phyloP scores from a whole-genome alignment of 2,888 invertebrate genomes.

The Synanthedon tipuliformis region DNA sequence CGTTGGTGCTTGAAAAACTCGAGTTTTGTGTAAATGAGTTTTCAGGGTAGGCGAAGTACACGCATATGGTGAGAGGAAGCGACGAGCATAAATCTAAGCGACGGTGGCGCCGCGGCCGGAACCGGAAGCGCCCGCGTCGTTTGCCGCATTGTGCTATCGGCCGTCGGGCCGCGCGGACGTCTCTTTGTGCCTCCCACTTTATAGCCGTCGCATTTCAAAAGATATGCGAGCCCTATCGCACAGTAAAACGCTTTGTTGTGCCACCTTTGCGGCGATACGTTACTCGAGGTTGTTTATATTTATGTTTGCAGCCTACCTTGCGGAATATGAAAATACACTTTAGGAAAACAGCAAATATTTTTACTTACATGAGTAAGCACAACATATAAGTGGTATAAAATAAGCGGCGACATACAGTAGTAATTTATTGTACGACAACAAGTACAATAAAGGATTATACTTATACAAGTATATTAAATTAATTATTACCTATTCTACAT shows the following conservation, averaged over 20 bases:
- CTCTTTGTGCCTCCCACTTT: conserved; percentile 59
- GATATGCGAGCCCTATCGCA: conserved; percentile 45
- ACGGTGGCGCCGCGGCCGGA: conserved; percentile 66
- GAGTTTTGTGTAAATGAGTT: conserved; percentile 65
- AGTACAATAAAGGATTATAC: no score
- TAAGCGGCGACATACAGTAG: no score
- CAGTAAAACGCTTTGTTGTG: conserved; percentile 47
- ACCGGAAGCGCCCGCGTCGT: conserved; percentile 66
- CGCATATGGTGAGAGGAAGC: conserved; percentile 65
- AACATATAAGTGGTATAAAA: no score
- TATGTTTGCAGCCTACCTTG: neutral
- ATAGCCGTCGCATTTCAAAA: conserved; percentile 46
- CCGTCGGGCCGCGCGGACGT: conserved; percentile 58
- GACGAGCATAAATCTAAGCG: conserved; percentile 65
- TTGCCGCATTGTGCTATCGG: conserved; percentile 69
- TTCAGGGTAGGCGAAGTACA: conserved; percentile 36
- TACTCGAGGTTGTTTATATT: neutral
- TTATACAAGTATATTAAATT: no score
- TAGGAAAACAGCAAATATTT: no score
- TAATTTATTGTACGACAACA: no score
- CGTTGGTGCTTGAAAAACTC: conserved; percentile 64
- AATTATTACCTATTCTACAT: no score
- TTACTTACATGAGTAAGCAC: no score
- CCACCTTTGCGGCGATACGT: conserved; percentile 32
- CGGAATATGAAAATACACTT: no score